Percentiles rank a stretch among this genome's conserved stretches.
These are phyloP conservation scores for Gobio gobio DNA, from an alignment of 2,113 vertebrate genomes.

Conservation along the genomic window DNA sequence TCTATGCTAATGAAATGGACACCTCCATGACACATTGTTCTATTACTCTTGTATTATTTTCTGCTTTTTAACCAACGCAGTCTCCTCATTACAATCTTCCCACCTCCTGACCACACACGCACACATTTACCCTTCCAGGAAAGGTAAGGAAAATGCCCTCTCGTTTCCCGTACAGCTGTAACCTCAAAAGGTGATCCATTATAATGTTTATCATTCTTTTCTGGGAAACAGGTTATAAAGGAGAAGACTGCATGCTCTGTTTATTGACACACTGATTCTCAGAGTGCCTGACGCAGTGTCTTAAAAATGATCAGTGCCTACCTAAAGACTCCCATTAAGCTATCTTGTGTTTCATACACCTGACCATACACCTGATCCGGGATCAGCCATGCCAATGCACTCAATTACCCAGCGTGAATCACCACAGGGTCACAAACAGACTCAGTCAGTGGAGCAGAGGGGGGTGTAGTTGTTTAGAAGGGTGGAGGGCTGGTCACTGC, in stretches of 20 bases:
- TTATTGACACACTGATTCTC: conserved; percentile 42
- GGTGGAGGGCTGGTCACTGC: conserved; percentile 7
- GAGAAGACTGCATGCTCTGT: conserved; percentile 6
- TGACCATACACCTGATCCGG: conserved; percentile 46
- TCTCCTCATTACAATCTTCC: conserved; percentile 4
- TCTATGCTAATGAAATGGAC: not conserved
- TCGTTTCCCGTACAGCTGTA: conserved; percentile 17
- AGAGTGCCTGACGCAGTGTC: not conserved
- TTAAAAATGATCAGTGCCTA: conserved; percentile 19
- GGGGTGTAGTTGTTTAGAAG: conserved; percentile 40
- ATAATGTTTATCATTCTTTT: conserved; percentile 30
- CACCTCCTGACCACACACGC: not conserved
- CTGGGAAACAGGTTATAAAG: conserved; percentile 2
- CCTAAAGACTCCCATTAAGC: conserved; percentile 41
- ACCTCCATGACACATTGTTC: not conserved
- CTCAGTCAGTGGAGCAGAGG: conserved; percentile 72
- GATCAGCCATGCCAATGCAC: conserved; percentile 26
- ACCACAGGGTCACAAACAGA: conserved; percentile 32
- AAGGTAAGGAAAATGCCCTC: conserved; percentile 26
- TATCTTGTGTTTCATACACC: conserved; percentile 3
- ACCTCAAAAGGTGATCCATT: conserved; percentile 35
- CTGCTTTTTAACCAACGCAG: not conserved
- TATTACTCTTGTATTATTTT: not conserved
- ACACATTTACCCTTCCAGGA: conserved; percentile 19
- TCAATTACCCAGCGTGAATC: conserved; percentile 39